Percentiles rank a stretch among this genome's conserved stretches.
Conservation (phyloP, 1,140 invertebrate species). For the Pectinophora gossypiella region DNA sequence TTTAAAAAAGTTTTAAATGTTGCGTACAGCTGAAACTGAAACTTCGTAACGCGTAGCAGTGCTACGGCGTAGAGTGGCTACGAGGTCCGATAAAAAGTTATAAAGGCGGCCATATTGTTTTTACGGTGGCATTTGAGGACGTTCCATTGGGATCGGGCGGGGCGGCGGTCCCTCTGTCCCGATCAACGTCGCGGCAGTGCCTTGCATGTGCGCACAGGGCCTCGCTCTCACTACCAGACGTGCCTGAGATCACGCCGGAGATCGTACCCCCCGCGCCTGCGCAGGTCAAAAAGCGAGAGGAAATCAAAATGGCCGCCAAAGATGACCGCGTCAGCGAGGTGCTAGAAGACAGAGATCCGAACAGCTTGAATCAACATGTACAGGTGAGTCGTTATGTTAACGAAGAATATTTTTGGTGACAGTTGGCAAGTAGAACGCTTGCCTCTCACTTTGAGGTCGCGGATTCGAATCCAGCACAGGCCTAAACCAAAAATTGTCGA, state of each 20-base stretch:
- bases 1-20: no score
- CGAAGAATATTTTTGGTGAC: no score
- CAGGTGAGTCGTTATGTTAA: conserved; percentile 71
- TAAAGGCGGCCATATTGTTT: no score
- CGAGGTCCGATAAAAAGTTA: no score
- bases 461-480: no score
- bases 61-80: no score
- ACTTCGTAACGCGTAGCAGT: no score
- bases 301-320: conserved; percentile 1
- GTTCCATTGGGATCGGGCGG: conserved; percentile 31
- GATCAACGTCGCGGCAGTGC: conserved; percentile 29
- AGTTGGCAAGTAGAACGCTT: no score
- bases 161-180: conserved; percentile 17
- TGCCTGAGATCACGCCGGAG: conserved; percentile 34
- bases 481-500: no score
- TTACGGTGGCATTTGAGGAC: conserved; percentile 43
- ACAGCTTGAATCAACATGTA: conserved; percentile 81
- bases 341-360: conserved; percentile 82
- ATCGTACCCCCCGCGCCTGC: conserved; percentile 21
- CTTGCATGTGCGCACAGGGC: conserved; percentile 27
- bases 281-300: no score
- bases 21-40: no score
- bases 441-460: no score
- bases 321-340: conserved; percentile 68
- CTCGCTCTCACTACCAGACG: conserved; percentile 41